Evolutionary conservation across 2,113 vertebrate species (phyloP), one percentile per base, ranked within the genome.

Genomic region (Cygnus atratus): DNA sequence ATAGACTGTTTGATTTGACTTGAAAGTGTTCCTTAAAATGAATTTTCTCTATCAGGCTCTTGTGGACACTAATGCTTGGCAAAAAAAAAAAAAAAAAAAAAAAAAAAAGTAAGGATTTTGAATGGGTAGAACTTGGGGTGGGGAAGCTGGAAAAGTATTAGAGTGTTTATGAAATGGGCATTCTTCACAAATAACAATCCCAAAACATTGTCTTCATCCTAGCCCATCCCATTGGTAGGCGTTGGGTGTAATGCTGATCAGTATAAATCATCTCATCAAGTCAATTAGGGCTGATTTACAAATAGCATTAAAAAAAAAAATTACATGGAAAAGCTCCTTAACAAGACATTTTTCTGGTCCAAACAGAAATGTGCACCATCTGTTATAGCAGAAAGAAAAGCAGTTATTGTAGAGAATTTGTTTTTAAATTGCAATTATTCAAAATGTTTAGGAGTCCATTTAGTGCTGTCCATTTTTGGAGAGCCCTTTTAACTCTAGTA

Each of bases 161-260:
- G 17, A 52, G 10, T 54, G 18, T 17, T 80, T 71, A 78, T 50
- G 1, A 3, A 72, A 81, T 12, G 19, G 7, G 5, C 16, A 57
- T 25, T 70, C 35, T 77, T 76, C 59, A 85, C 18, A 67, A 77
- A 77, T 26, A 52, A 25, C 33, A 8, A 72, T 62, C 57, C 12
- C 21, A 72, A 33, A 2, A 1, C 21, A 35, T 46, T 62, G 2
- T 57, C 72, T 63, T 54, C 11, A 76, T 58, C 9, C 21, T 7
- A 58, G 10, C 9, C 10, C 48, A 41, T 15, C 1, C 0, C 22
- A 52, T 1, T 52, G 4, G 8, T 52, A 76, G 29, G 15, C 55
- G 18, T 37, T 59, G 2, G 13, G 10, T 79, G 5, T 29, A 68
- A 61, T 29, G 7, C 0, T 61, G 46, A 54, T 85, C 9, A 1